These are phyloP conservation scores for Choloepus didactylus DNA, from an alignment of 2,797 vertebrate genomes.

Conservation along the genomic window DNA sequence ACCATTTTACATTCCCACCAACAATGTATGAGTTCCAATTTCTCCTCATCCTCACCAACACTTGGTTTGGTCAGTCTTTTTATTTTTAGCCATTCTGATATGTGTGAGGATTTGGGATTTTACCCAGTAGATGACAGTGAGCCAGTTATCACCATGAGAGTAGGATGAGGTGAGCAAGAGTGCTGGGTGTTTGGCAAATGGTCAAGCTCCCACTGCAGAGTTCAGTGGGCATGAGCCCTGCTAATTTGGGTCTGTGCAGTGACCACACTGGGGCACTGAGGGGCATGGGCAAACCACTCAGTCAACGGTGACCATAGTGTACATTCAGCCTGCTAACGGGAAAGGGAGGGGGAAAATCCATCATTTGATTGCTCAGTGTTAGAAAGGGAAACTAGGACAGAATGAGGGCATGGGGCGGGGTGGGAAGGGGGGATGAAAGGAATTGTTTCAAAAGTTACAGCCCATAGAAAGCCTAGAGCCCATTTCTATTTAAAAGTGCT, in stretches of 20 bases:
- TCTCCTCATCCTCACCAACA: background rate
- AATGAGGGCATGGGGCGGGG: slow-evolving; percentile 70
- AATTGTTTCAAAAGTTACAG: slow-evolving; percentile 73
- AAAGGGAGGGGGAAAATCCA: slow-evolving; percentile 9
- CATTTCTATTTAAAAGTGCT: slow-evolving; percentile 61
- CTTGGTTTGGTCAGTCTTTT: background rate
- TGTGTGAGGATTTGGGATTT: slow-evolving; percentile 1
- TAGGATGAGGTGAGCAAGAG: background rate
- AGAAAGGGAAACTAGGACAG: slow-evolving; percentile 76
- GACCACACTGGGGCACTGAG: background rate
- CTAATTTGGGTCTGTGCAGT: background rate
- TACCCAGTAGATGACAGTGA: background rate
- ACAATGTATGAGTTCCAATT: background rate
- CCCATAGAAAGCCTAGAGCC: slow-evolving; percentile 68
- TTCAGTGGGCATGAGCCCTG: background rate
- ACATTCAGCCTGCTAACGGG: slow-evolving; percentile 44
- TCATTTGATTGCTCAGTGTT: slow-evolving; percentile 73
- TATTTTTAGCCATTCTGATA: background rate
- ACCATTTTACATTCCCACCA: background rate
- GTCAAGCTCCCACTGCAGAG: background rate
- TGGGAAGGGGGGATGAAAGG: slow-evolving; percentile 29
- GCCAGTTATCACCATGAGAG: background rate
- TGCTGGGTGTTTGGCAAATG: background rate
- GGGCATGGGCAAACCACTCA: background rate
- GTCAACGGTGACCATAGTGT: background rate